A percentile compares a stretch with the other conserved stretches of the same genome.
phyloP scores from a whole-genome alignment of 2,797 vertebrate genomes.

The Lacerta viridis region DNA sequence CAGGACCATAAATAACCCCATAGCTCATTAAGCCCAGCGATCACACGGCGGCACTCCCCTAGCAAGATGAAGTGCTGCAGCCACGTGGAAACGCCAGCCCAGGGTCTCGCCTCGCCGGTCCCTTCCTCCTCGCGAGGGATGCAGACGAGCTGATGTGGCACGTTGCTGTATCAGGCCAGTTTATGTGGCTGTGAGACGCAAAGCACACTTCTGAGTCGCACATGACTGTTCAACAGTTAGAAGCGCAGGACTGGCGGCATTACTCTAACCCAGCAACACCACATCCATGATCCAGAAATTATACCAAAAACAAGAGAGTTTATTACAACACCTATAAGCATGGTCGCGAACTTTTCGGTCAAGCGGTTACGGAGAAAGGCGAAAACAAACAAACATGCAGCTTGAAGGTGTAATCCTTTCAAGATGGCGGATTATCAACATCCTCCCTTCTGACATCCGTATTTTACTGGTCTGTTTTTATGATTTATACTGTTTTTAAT shows the following conservation, averaged over 20 bases:
- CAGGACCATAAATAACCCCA: conserved; percentile 79
- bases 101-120: background rate
- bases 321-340: background rate
- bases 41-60: conserved; percentile 68
- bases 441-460: too few species aligned
- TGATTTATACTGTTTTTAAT: too few species aligned
- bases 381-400: too few species aligned
- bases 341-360: background rate
- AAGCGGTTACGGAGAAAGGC: too few species aligned
- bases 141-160: background rate
- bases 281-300: background rate
- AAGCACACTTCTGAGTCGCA: background rate
- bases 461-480: too few species aligned
- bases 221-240: too few species aligned
- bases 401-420: too few species aligned
- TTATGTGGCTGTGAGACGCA: background rate
- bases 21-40: conserved; percentile 79
- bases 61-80: conserved; percentile 75
- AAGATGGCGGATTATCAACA: too few species aligned
- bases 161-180: background rate
- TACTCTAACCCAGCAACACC: background rate
- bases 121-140: background rate
- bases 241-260: background rate
- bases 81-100: conserved; percentile 51
- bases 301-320: background rate